A percentile compares a stretch with the other conserved stretches of the same genome.
phyloP scores from a whole-genome alignment of 2,888 invertebrate species.

The Rotaria magnacalcarata region DNA sequence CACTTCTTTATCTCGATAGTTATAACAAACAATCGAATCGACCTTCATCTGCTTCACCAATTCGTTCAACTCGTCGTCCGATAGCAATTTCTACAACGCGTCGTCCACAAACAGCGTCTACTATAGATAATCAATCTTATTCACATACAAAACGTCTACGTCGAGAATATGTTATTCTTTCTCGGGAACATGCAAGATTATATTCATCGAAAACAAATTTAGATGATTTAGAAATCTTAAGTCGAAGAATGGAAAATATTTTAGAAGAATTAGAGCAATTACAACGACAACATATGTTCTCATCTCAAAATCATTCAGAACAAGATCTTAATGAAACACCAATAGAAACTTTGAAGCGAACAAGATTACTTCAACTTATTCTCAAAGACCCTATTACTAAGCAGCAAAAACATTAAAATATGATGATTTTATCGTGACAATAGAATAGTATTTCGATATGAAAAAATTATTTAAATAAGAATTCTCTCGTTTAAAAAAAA shows the following conservation, averaged over 20 bases:
- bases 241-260: background rate
- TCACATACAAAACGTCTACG: background rate
- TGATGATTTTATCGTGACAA: background rate
- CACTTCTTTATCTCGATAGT: background rate
- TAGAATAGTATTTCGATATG: too few relatives aligned
- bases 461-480: too few relatives aligned
- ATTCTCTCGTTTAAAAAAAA: too few relatives aligned
- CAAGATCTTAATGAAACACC: background rate
- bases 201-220: background rate
- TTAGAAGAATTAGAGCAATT: background rate
- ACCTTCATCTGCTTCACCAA: background rate
- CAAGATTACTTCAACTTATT: constrained; percentile 28
- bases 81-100: background rate
- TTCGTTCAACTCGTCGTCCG: background rate
- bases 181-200: background rate
- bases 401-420: background rate
- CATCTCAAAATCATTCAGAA: background rate
- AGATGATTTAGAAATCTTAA: background rate
- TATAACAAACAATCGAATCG: background rate
- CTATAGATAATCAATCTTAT: background rate
- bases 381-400: constrained; percentile 7
- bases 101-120: background rate
- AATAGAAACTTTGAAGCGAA: background rate
- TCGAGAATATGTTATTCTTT: background rate
- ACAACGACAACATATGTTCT: background rate